Percentiles rank a stretch among this genome's conserved stretches.
Evolutionary conservation across 2,888 invertebrate species (phyloP).

Genomic region (Callyntrura sp.): DNA sequence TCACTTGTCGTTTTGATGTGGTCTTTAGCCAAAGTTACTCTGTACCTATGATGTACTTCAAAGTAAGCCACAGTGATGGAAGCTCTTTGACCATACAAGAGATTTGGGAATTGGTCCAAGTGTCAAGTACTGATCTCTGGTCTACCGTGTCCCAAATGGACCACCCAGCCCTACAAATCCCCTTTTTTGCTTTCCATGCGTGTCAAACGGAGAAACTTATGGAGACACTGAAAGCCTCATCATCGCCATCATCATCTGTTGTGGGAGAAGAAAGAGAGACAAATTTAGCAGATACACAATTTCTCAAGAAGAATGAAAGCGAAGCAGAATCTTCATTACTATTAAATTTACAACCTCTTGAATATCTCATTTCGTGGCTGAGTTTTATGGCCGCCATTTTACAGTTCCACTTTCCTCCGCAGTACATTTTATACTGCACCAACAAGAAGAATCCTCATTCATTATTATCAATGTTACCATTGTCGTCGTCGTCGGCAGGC

Average conservation of each 20-base stretch:
- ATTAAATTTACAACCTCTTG: slow-evolving; percentile 36
- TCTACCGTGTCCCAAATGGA: slow-evolving; percentile 78
- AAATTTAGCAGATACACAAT: background rate
- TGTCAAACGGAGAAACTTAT: slow-evolving; percentile 78
- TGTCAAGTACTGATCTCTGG: slow-evolving; percentile 70
- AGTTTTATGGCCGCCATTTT: slow-evolving; percentile 76
- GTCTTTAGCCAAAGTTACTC: slow-evolving; percentile 71
- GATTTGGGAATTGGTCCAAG: slow-evolving; percentile 74
- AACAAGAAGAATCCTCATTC: background rate
- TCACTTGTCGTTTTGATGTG: slow-evolving; percentile 77
- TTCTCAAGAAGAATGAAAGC: background rate
- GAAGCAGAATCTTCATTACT: too few species aligned
- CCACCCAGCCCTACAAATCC: slow-evolving; percentile 79
- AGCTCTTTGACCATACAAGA: slow-evolving; percentile 69
- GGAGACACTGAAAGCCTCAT: slow-evolving; percentile 52
- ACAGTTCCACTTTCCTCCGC: slow-evolving; percentile 59
- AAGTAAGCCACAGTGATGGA: slow-evolving; percentile 71
- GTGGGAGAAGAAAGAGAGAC: background rate
- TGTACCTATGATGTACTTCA: slow-evolving; percentile 78
- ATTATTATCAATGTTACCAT: background rate
- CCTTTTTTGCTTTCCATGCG: slow-evolving; percentile 79
- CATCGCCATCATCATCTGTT: background rate
- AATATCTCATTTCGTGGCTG: slow-evolving; percentile 79
- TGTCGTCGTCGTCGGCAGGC: background rate
- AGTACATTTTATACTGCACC: slow-evolving; percentile 65